Base-by-base conservation (phyloP, 1,140 invertebrate genomes). In the Aphaenogaster ashmeadi region DNA sequence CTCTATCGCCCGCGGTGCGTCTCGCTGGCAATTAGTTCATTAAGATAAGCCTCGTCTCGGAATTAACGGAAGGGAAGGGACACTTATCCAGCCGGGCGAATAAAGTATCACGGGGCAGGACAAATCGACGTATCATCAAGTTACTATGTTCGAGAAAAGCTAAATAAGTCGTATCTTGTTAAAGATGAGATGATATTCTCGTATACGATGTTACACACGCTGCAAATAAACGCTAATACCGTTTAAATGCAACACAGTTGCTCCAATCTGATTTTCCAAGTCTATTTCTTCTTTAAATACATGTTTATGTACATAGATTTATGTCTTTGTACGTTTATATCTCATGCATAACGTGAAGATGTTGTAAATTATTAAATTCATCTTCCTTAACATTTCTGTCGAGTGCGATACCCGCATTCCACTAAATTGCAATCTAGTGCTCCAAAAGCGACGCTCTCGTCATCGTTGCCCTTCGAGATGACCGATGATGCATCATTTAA, bases 401-500 rank as follows among this genome's bases (percentile, higher is more conserved):
- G 38, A 81, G 3, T 71, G 27, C 27, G 71, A 50, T 58, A 44
- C 64, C 47, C 78, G 64, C 78, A 81, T 71, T 81, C 78, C 64
- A 9, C 2, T 44, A 81, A 56, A 81, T 79, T 79, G 67, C 50
- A 54, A 41, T 52, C 18, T 60, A 84, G 13, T 21, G 41, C 47
- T 74, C 69, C 56, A 74, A 84, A 54, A 74, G 54, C 54, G 54
- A 74, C 18, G 54, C 33, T 72, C 58, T 33, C 80, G 54, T 84
- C 80, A 74, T 84, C 69, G 27, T 50, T 33, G 80, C 41, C 41
- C 47, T 50, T 58, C 54, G 54, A 84, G 69, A 84, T 62, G 44
- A 75, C 80, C 69, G 64, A 81, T 71, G 66, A 81, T 50, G 66
- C 79, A 38, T 81, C 80, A n/a, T 74, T 75, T 74, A 75, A 84